These are phyloP conservation scores for Linurgus olivaceus DNA, from an alignment of 2,797 vertebrate species.

Conservation along the genomic window DNA sequence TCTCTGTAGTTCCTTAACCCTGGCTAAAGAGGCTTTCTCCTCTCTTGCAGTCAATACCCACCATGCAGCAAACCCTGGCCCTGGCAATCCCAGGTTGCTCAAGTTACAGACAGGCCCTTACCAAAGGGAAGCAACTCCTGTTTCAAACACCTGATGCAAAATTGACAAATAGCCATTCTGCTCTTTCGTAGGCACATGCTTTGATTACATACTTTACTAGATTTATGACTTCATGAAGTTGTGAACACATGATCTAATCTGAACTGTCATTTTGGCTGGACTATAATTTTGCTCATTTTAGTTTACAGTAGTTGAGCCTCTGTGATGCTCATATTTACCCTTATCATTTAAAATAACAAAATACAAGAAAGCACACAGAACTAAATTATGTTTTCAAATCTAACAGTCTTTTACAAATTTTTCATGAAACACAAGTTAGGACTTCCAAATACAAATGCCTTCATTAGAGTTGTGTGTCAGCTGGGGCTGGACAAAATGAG, in stretches of 20 bases:
- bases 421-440: not conserved
- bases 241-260: not conserved
- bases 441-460: not conserved
- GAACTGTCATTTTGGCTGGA: not conserved
- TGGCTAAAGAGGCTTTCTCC: not conserved
- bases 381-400: not conserved
- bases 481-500: not conserved
- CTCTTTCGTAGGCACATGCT: not conserved
- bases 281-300: not conserved
- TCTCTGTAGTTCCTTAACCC: not conserved
- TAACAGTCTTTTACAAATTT: not conserved
- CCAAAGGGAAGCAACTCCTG: not conserved
- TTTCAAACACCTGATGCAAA: not conserved
- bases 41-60: not conserved
- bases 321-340: constrained; percentile 7
- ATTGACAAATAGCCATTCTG: not conserved
- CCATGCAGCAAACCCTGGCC: not conserved
- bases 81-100: not conserved
- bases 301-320: not conserved
- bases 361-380: not conserved
- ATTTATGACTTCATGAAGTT: constrained; percentile 30
- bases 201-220: not conserved
- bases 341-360: not conserved
- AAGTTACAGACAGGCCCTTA: not conserved
- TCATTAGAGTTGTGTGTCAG: not conserved